Percentiles rank a stretch among this genome's conserved stretches.
phyloP scores from a whole-genome alignment of 2,113 vertebrate genomes.

The Actinemys pallida region DNA sequence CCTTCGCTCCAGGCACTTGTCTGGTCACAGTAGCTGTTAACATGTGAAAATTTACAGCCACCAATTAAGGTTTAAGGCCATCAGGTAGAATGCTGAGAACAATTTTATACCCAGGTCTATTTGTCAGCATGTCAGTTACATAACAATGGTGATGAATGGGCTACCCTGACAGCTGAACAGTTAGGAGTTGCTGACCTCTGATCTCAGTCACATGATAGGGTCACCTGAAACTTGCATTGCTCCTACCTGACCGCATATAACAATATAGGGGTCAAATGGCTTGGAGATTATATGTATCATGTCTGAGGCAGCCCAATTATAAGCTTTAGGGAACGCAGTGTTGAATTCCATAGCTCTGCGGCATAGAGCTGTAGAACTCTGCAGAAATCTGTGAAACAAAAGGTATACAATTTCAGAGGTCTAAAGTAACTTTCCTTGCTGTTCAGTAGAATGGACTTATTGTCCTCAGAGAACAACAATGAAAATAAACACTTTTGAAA shows the following conservation, averaged over 20 bases:
- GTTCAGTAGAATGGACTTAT: slow-evolving; percentile 66
- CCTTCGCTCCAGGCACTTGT: slow-evolving; percentile 67
- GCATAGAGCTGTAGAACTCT: slow-evolving; percentile 77
- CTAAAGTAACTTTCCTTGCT: slow-evolving; percentile 73
- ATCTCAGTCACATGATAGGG: slow-evolving; percentile 84
- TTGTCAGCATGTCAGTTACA: slow-evolving; percentile 72
- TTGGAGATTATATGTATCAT: slow-evolving; percentile 80
- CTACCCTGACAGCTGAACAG: slow-evolving; percentile 79
- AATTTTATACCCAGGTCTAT: slow-evolving; percentile 61
- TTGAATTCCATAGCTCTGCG: slow-evolving; percentile 77
- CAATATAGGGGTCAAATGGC: slow-evolving; percentile 80
- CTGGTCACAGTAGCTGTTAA: slow-evolving; percentile 80
- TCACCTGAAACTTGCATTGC: slow-evolving; percentile 79
- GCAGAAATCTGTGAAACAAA: slow-evolving; percentile 78
- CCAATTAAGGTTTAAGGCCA: slow-evolving; percentile 77
- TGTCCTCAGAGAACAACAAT: slow-evolving; percentile 75
- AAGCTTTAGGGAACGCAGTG: slow-evolving; percentile 75
- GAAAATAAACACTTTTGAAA: slow-evolving; percentile 77
- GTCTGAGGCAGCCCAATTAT: slow-evolving; percentile 76
- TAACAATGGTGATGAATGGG: slow-evolving; percentile 83
- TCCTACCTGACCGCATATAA: slow-evolving; percentile 84
- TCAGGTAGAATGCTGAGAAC: slow-evolving; percentile 63
- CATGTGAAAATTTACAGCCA: slow-evolving; percentile 79
- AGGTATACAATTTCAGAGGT: slow-evolving; percentile 82
- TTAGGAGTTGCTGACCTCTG: slow-evolving; percentile 80